Evolutionary conservation across 1,140 invertebrate genomes (phyloP), one percentile per base, ranked within the genome.

Genomic region (Rhopalosiphum maidis): DNA sequence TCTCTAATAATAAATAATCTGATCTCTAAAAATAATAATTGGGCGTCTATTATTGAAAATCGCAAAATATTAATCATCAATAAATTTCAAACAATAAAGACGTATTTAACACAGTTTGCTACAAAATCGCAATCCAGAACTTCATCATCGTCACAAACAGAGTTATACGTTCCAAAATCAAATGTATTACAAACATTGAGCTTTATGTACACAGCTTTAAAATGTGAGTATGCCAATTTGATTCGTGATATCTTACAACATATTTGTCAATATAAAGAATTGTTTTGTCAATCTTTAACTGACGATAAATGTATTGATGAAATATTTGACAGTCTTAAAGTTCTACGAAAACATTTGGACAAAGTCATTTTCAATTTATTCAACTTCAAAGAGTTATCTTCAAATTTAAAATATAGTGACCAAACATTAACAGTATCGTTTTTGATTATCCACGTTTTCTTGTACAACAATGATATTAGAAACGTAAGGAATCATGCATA

Each of bases 401-500:
- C 30, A n/a, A 11, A 68, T 68, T 0, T 68, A n/a, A 68, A n/a
- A 68, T 68, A 11, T n/a, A 68, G 30, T 68, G 60, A 68, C 11
- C 60, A 68, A 15, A 68, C 60, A n/a, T 68, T 68, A 68, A 68
- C 30, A 68, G 30, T 18, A 68, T 68, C 30, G 30, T n/a, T 68
- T n/a, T 68, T 68, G 30, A 68, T 11, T n/a, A 68, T 68, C 11
- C 30, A 68, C n/a, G 11, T 68, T 30, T 68, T 68, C 60, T 0
- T 68, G 30, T n/a, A n/a, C 5, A n/a, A n/a, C 9, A 15, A 68
- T 0, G 11, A 9, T 46, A 11, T 30, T 60, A 25, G 25, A 30
- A 1, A 60, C 0, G 30, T 15, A 11, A 46, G 11, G 8, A 11
- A 46, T 7, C 11, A 60, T 30, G 2, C 9, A 30, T 0, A 1